phyloP scores from a whole-genome alignment of 2,797 vertebrate species.

The Esox masquinongy region DNA sequence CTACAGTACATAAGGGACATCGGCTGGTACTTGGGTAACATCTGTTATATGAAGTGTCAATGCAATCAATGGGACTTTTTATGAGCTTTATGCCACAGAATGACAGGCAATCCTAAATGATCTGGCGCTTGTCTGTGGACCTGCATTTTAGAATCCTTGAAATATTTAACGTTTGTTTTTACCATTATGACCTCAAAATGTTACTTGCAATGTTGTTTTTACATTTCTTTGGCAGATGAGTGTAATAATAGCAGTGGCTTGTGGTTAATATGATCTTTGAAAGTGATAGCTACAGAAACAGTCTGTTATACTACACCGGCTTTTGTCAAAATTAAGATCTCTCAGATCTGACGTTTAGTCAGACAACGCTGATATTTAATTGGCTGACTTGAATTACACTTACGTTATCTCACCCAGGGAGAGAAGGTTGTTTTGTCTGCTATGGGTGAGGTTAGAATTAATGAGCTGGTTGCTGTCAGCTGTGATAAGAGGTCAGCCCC shows the following conservation, averaged over 20 bases:
- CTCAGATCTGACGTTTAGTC: not conserved
- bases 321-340: not conserved
- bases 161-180: not conserved
- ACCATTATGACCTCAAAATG: not conserved
- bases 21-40: no score
- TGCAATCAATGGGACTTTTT: no score
- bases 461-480: not conserved
- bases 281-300: not conserved
- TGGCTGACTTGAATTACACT: not conserved
- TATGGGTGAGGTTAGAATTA: not conserved
- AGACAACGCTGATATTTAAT: not conserved
- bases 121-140: no score
- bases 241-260: not conserved
- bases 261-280: not conserved
- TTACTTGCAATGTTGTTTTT: not conserved
- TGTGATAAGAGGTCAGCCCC: conserved; percentile 30
- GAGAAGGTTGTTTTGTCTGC: not conserved
- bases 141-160: not conserved
- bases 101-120: no score
- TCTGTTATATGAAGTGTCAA: no score
- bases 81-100: no score
- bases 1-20: no score
- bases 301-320: not conserved
- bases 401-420: not conserved
- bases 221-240: not conserved